Conservation (phyloP, 2,888 invertebrate genomes). For the Hydriomena furcata region DNA sequence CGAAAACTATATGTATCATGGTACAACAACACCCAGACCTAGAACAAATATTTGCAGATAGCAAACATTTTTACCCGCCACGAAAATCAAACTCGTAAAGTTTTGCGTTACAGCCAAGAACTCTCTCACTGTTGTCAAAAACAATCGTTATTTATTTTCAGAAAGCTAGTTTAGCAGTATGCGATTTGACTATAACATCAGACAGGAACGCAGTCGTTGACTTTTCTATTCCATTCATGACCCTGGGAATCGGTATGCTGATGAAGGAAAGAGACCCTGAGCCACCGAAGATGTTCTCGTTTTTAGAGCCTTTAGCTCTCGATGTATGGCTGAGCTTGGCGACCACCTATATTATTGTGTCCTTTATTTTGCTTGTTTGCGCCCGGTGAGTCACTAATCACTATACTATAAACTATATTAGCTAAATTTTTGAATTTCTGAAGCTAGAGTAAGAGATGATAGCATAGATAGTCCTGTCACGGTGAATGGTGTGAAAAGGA, state of each 20-base stretch:
- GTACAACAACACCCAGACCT: too few relatives aligned
- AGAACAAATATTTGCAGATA: too few relatives aligned
- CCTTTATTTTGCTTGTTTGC: slow-evolving; percentile 91
- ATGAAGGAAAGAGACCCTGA: slow-evolving; percentile 90
- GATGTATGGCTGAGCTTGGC: slow-evolving; percentile 95
- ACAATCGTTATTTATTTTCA: slow-evolving; percentile 66
- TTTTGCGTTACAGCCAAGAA: too few relatives aligned
- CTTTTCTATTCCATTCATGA: slow-evolving; percentile 98
- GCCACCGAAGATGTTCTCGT: slow-evolving; percentile 93
- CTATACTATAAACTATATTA: too few relatives aligned
- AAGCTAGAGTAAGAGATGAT: too few relatives aligned
- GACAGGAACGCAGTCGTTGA: slow-evolving; percentile 93
- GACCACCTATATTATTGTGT: slow-evolving; percentile 92
- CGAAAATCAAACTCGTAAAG: too few relatives aligned
- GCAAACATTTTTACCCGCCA: too few relatives aligned
- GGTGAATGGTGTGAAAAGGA: too few relatives aligned
- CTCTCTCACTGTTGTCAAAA: background rate
- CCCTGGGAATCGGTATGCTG: slow-evolving; percentile 94
- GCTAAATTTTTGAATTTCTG: too few relatives aligned
- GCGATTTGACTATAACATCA: slow-evolving; percentile 97
- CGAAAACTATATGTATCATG: too few relatives aligned
- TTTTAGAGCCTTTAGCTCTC: slow-evolving; percentile 91
- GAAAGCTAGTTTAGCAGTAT: slow-evolving; percentile 96
- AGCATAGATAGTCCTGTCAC: too few relatives aligned
- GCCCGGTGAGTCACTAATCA: slow-evolving; percentile 84